Evolutionary conservation across 2,113 vertebrate species (phyloP).

Genomic region (Semicossyphus pulcher): DNA sequence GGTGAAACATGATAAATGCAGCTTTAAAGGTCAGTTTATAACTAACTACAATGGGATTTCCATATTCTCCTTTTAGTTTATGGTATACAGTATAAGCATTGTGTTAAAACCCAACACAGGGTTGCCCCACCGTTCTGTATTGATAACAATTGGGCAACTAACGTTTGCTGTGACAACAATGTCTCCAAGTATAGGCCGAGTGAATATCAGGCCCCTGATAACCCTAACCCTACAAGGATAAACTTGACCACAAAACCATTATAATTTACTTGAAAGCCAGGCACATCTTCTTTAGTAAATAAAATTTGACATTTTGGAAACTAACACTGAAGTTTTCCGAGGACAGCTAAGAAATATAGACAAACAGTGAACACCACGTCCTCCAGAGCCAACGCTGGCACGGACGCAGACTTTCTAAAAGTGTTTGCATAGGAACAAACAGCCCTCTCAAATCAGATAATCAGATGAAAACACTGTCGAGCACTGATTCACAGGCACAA

Average conservation of each 20-base stretch:
- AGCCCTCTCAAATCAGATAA: slow-evolving; percentile 14
- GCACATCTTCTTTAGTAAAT: neutral
- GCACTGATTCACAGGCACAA: neutral
- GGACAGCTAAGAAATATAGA: neutral
- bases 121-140: too few relatives aligned
- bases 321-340: neutral
- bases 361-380: neutral
- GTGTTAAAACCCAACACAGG: neutral
- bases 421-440: neutral
- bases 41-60: too few relatives aligned
- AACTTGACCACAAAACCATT: neutral
- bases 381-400: neutral
- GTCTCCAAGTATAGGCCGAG: too few relatives aligned
- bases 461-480: slow-evolving; percentile 1
- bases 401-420: neutral
- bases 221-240: neutral
- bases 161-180: too few relatives aligned
- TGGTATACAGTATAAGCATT: too few relatives aligned
- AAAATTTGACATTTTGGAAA: neutral
- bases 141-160: too few relatives aligned
- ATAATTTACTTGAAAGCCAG: neutral
- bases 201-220: too few relatives aligned
- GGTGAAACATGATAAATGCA: too few relatives aligned
- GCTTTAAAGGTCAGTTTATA: too few relatives aligned
- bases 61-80: too few relatives aligned